Evolutionary conservation across 2,888 invertebrate genomes (phyloP), one percentile per base, ranked within the genome.

Genomic region (Drosophila cognata): DNA sequence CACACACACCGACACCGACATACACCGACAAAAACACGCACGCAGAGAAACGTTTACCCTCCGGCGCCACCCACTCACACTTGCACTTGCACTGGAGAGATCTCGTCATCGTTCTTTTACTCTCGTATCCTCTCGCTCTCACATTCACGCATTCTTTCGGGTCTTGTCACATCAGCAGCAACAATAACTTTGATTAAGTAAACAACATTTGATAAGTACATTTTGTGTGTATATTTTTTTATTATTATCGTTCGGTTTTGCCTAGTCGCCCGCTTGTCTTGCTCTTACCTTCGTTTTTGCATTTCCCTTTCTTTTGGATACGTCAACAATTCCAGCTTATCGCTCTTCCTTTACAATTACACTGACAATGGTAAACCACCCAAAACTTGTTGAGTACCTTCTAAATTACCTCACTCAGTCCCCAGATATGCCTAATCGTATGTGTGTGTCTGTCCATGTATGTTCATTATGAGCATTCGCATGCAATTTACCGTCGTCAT

Each of bases 401-500:
- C 28, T 38, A 29, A 29, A 29, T 73, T 68, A 52, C 56, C 56
- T 74, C 68, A 74, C 29, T 43, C 25, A 51, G 31, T 28, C 41
- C 50, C 35, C 38, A 53, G 52, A 72, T 41, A 53, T 35, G 41
- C 25, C 52, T 41, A 52, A 69, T 38, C 71, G 36, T 21, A 21
- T 56, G 36, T 52, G 29, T 53, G 28, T 31, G 29, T 41, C 21
- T 57, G 16, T 50, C 2, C 33, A 16, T 31, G 38, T 62, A 41
- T 64, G 53, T 58, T 28, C 55, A 57, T 61, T 57, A 50, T 68
- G 65, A 25, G 50, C 63, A 70, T 83, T 81, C 85, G 68, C 76
- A 82, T 82, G 86, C 81, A 85, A 90, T 84, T 84, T 74, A 65
- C 65, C 65, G 67, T 77, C 84, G 74, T 88, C 68, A 59, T 59